Evolutionary conservation across 2,888 invertebrate genomes (phyloP).

Genomic region (Listrodromus nycthemerus): DNA sequence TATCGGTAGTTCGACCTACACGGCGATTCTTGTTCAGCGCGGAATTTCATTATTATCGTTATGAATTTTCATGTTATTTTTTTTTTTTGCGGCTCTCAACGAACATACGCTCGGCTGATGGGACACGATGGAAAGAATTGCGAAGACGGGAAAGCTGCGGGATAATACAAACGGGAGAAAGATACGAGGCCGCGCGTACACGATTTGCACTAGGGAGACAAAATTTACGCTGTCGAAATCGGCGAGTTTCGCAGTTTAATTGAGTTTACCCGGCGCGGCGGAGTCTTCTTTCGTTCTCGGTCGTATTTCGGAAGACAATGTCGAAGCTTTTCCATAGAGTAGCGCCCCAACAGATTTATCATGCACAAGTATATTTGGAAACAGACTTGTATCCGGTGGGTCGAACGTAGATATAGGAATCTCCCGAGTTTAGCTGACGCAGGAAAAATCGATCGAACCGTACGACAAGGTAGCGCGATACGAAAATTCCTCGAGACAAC

Average conservation of each 20-base stretch:
- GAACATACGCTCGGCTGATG: not conserved
- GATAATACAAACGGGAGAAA: not conserved
- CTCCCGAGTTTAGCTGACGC: not conserved
- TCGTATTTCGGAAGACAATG: slow-evolving; percentile 26
- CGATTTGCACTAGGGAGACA: not conserved
- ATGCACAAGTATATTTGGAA: not conserved
- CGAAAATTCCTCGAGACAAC: too few species aligned
- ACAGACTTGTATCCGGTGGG: not conserved
- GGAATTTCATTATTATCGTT: not conserved
- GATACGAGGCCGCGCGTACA: not conserved
- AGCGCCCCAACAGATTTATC: not conserved
- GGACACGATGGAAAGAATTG: slow-evolving; percentile 16
- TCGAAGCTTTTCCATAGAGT: not conserved
- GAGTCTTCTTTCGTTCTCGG: not conserved
- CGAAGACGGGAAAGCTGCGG: not conserved
- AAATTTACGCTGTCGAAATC: slow-evolving; percentile 9
- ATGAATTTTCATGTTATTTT: not conserved
- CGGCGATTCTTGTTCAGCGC: not conserved
- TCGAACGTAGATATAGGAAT: not conserved
- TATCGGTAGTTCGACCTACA: not conserved
- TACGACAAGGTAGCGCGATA: too few species aligned
- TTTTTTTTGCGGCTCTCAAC: not conserved
- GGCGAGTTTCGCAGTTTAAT: slow-evolving; percentile 39
- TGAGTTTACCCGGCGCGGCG: slow-evolving; percentile 19
- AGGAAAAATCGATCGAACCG: too few species aligned